Base-by-base conservation (phyloP, 2,797 vertebrate genomes). In the Microcaecilia unicolor region DNA sequence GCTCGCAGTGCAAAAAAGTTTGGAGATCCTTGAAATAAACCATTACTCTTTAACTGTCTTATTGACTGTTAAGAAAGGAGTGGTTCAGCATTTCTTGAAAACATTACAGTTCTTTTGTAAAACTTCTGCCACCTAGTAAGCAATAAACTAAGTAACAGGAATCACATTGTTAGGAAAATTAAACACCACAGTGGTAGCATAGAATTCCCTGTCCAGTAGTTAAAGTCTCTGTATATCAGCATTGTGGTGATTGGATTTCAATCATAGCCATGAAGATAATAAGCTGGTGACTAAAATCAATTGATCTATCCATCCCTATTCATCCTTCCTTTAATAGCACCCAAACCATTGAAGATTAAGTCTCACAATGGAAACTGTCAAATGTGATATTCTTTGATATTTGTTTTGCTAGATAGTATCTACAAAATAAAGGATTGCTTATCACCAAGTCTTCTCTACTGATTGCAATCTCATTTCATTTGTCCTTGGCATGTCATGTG, bases 381-480 rank as follows among this genome's bases (percentile, higher is more conserved):
- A 59, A 52, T 8, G n/a, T 55, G 42, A 41, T 37, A 63, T 31
- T 44, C 31, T 48, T 40, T 36, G 31, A 31, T 63, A 44, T 65
- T 69, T 70, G 42, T 48, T 64, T 55, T 38, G 55, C 26, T 41
- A 44, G 66, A 71, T 76, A 29, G 48, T 64, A 80, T 67, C 71
- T 56, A 28, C 5, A 36, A 58, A 62, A 64, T 49, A 72, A 74
- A 74, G 54, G 42, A 56, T 51, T 56, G 51, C 67, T 76, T 65
- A 68, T 68, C 65, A 51, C 44, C 20, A 33, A 52, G 61, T 58
- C 51, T 65, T 49, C 48, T 51, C 34, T 60, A 52, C 49, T 68
- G 74, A 78, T 64, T 75, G 44, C 52, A 73, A 76, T 76, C 64
- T 76, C 66, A 76, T 75, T 72, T 61, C 49, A 40, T 46, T 57